These are phyloP conservation scores for Patiria miniata DNA, from an alignment of 35 echinoderm and acorn worm genomes.

Conservation along the genomic window DNA sequence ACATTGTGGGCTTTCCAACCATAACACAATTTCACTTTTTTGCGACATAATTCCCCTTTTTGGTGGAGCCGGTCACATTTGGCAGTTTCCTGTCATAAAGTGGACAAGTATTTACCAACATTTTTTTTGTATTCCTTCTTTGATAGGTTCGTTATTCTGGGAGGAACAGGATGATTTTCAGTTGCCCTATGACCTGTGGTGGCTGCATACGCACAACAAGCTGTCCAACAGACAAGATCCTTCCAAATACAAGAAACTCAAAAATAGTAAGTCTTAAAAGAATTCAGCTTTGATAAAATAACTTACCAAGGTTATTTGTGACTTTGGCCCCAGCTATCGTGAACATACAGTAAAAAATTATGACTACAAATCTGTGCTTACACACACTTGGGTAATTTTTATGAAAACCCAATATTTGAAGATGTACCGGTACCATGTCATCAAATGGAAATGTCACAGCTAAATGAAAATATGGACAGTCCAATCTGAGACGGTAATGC, in stretches of 20 bases:
- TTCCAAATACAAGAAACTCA: slow-evolving; percentile 88
- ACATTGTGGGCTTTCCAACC: no score
- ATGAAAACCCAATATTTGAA: no score
- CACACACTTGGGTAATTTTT: no score
- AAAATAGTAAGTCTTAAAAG: slow-evolving; percentile 77
- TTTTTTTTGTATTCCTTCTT: background rate
- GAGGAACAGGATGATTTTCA: slow-evolving; percentile 88
- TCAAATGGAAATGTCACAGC: no score
- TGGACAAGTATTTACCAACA: background rate
- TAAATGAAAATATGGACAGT: no score
- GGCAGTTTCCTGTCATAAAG: background rate
- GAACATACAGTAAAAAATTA: no score
- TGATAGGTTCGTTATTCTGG: slow-evolving; percentile 68
- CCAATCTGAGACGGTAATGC: no score
- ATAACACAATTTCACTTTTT: no score
- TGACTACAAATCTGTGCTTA: no score
- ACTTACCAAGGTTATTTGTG: background rate
- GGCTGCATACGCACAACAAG: slow-evolving; percentile 70
- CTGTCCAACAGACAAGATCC: slow-evolving; percentile 60
- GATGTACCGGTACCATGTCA: no score
- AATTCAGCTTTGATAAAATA: background rate
- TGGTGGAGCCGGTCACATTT: background rate
- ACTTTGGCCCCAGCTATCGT: no score
- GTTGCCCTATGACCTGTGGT: slow-evolving; percentile 96
- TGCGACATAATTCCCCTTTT: no score